These are phyloP conservation scores for Papilio xuthus DNA, from an alignment of 1,140 invertebrate species.

Conservation along the genomic window DNA sequence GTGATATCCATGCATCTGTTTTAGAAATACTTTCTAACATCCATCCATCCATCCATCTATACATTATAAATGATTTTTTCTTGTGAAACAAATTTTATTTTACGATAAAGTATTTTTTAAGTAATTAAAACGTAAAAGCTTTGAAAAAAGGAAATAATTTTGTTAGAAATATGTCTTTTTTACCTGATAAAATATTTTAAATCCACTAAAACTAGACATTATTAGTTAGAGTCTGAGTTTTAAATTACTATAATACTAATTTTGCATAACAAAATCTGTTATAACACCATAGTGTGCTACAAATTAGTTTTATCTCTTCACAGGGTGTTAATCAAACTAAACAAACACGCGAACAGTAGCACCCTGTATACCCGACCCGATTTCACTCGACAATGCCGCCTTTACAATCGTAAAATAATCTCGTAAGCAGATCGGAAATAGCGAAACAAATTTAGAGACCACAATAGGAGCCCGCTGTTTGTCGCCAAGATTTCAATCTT, in stretches of 20 bases:
- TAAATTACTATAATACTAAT: neutral
- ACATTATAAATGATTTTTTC: no score
- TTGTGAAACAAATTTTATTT: no score
- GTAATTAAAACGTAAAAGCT: no score
- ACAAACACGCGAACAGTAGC: constrained; percentile 28
- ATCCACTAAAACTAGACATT: no score
- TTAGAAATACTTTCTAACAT: no score
- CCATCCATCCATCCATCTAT: no score
- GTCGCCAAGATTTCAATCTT: constrained; percentile 70
- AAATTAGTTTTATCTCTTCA: constrained; percentile 19
- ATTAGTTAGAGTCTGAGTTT: neutral
- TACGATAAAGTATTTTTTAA: neutral
- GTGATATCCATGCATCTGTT: no score
- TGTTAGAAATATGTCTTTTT: no score
- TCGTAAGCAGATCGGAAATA: constrained; percentile 72
- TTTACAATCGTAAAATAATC: constrained; percentile 73
- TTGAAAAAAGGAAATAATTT: no score
- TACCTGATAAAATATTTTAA: no score
- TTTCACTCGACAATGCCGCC: constrained; percentile 60
- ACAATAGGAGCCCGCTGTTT: constrained; percentile 74
- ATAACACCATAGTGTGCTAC: neutral
- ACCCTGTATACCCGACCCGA: constrained; percentile 39
- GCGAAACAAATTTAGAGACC: constrained; percentile 75
- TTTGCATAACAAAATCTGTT: neutral
- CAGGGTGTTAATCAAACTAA: constrained; percentile 8